Evolutionary conservation across 2,797 vertebrate species (phyloP).

Genomic region (Centropyge bicolor): DNA sequence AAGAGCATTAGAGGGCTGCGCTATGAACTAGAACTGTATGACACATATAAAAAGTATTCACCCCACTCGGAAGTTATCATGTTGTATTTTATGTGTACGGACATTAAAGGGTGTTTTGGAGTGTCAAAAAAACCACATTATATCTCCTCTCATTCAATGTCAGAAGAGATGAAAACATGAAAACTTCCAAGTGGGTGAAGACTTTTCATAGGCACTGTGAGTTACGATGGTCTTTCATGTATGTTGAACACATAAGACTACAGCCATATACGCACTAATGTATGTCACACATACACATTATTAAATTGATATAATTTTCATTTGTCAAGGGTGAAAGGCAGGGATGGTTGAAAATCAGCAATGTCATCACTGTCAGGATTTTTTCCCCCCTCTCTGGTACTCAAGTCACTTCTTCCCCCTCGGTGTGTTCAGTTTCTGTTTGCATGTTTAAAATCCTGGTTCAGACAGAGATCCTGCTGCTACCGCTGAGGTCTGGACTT

Average conservation of each 20-base stretch:
- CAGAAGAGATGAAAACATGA: slow-evolving; percentile 2
- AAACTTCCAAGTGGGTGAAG: neutral
- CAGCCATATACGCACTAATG: slow-evolving; percentile 49
- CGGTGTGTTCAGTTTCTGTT: slow-evolving; percentile 60
- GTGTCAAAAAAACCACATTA: neutral
- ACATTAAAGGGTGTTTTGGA: neutral
- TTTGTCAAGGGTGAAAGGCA: slow-evolving; percentile 67
- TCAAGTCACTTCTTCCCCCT: slow-evolving; percentile 47
- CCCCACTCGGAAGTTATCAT: neutral
- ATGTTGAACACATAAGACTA: slow-evolving; percentile 65
- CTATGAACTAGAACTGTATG: slow-evolving; percentile 40
- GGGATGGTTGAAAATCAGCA: slow-evolving; percentile 68
- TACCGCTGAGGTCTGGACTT: slow-evolving; percentile 65
- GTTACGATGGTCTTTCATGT: slow-evolving; percentile 24
- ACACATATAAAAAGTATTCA: slow-evolving; percentile 3
- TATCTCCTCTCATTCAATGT: neutral
- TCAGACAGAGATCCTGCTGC: slow-evolving; percentile 70
- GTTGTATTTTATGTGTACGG: neutral
- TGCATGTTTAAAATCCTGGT: slow-evolving; percentile 66
- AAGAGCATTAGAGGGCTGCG: slow-evolving; percentile 27
- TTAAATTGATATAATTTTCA: slow-evolving; percentile 61
- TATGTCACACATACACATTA: slow-evolving; percentile 69
- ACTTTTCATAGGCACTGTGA: slow-evolving; percentile 14
- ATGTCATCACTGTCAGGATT: slow-evolving; percentile 60
- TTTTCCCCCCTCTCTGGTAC: slow-evolving; percentile 36